Evolutionary conservation across 2,797 vertebrate species (phyloP).

Genomic region (Botia kubotai): DNA sequence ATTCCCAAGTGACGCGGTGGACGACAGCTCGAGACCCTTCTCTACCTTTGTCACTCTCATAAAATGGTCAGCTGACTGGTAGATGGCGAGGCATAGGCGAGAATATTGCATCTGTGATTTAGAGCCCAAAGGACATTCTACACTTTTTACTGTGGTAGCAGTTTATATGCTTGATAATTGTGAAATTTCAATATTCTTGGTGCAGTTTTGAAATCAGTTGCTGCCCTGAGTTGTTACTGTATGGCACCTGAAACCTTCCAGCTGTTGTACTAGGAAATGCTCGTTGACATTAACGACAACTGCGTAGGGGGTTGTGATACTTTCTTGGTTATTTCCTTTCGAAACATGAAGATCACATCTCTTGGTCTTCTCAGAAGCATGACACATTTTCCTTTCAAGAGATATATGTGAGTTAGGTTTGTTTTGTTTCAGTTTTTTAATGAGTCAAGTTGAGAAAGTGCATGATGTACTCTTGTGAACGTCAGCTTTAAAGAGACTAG

Average conservation of each 20-base stretch:
- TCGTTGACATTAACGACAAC: constrained; percentile 34
- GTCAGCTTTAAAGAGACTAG: constrained; percentile 45
- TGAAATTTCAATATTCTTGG: not conserved
- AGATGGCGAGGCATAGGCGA: not conserved
- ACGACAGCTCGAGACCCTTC: not conserved
- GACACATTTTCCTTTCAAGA: constrained; percentile 62
- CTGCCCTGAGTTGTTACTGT: not conserved
- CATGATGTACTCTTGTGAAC: constrained; percentile 44
- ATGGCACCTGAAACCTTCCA: constrained; percentile 25
- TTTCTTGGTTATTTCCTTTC: constrained; percentile 47
- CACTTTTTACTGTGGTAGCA: not conserved
- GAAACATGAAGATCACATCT: constrained; percentile 55
- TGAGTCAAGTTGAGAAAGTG: constrained; percentile 56
- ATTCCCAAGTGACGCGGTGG: not conserved
- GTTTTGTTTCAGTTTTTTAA: constrained; percentile 58
- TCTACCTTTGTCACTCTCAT: constrained; percentile 52
- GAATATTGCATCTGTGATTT: not conserved
- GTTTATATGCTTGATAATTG: not conserved
- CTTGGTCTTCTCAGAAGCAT: constrained; percentile 62
- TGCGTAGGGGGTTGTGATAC: constrained; percentile 51
- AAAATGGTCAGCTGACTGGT: constrained; percentile 36
- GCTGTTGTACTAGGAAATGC: constrained; percentile 47
- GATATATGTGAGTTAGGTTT: constrained; percentile 53
- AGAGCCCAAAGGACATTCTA: not conserved
- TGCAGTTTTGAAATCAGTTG: constrained; percentile 28